Evolutionary conservation across 2,888 invertebrate species (phyloP), one percentile per base, ranked within the genome.

Genomic region (Melanostoma scalare): DNA sequence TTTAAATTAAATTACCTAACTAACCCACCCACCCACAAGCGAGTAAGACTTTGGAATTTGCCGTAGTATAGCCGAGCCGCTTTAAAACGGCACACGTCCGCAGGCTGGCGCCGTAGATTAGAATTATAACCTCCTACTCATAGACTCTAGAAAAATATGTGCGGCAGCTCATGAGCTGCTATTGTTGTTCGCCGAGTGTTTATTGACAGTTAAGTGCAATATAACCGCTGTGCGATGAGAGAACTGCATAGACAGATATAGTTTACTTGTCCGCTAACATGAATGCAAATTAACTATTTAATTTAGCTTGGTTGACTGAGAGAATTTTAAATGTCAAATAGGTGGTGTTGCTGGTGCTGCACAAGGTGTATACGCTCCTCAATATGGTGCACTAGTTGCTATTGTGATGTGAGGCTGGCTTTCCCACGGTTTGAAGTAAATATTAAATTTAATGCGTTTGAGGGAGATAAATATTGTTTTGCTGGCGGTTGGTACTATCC

Each of bases 281-380:
- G 81, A 77, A 82, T 82, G 81, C 81, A 82, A 82, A 82, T 82
- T 55, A 73, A 50, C 72, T 52, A 50, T 69, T 82, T 77, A 77
- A 73, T 68, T 77, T 77, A 56, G 72, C 68, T 52, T 33, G 61
- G 31, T 56, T 61, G 61, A 44, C 42, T 46, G 42, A 6, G 33
- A 20, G 77, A 73, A 77, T 77, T 73, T 82, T 52, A 63, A 77
- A 69, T 74, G 61, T 50, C 68, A 69, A 48, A 40, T 50, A 68
- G 44, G 56, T 69, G 38, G 33, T n/a, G 55, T 56, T 38, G 58
- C 40, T 33, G 20, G 20, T 58, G 8, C 4, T n/a, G 4, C 36
- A 63, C 38, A 20, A 20, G 20, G 20, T 20, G 50, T 5, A 10
- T 3, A 36, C 35, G 44, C 6, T 35, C 20, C 30, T 31, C 30